Evolutionary conservation across 1,140 invertebrate species (phyloP), one percentile per base, ranked within the genome.

Genomic region (Lasaia peninsularis): DNA sequence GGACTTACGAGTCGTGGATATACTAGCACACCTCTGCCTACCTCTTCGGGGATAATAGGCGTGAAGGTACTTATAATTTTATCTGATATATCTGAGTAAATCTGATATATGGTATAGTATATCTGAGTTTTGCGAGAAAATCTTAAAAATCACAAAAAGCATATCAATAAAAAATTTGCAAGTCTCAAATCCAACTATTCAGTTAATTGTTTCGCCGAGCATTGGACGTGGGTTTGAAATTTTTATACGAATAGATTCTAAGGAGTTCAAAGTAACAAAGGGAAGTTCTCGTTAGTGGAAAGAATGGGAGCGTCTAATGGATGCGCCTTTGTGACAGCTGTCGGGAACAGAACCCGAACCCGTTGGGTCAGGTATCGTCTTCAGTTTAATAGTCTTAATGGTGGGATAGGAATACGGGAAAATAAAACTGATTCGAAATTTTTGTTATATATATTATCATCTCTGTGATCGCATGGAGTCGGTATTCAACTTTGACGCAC

Each of bases 301-400:
- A 48, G 44, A 48, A 48, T 48, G 21, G 44, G 20, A 48, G 11
- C 44, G 18, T 48, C 21, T 48, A 48, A 48, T 48, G 44, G 44
- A 48, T 48, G 44, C 21, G 44, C 44, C 44, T 48, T 48, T 48
- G 44, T 48, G 44, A 48, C 44, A 48, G 44, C 44, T 48, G 44
- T 48, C 44, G 44, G 20, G 44, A 21, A 18, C 44, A 48, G 44
- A 20, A 18, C 44, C 20, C 44, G 21, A 48, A 48, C 24, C 20
- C 6, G 20, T 20, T 18, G 44, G 44, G 21, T 48, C 21, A 48
- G 44, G 24, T 28, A 6, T 28, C 24, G 24, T 48, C n/a, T 48
- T 21, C 20, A 21, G n/a, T 48, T 48, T 48, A 48, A 11, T 11
- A 5, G 20, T 20, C 20, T 48, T 48, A 48, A 20, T 20, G 37